Evolutionary conservation across 2,113 vertebrate species (phyloP).

Genomic region (Myodes glareolus): DNA sequence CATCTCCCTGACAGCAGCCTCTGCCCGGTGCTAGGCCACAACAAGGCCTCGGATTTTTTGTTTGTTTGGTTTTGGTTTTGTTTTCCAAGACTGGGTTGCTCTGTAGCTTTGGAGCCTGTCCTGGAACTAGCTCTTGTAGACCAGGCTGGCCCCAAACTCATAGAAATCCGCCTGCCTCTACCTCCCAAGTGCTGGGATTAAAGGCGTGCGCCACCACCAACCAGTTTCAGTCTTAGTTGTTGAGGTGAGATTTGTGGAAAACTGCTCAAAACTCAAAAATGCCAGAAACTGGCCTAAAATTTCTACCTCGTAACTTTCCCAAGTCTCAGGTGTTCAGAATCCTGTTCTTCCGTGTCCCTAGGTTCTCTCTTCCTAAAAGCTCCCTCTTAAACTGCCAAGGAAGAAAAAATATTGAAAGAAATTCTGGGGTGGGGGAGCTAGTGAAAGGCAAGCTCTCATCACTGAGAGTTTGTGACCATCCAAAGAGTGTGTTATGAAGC

Average conservation of each 20-base stretch:
- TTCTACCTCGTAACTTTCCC: neutral
- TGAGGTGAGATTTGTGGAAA: neutral
- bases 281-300: neutral
- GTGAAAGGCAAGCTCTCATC: neutral
- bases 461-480: neutral
- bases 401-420: neutral
- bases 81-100: too few relatives aligned
- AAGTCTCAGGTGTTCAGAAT: neutral
- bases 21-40: too few relatives aligned
- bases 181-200: too few relatives aligned
- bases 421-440: neutral
- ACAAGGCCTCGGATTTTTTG: neutral
- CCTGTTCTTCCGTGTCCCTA: neutral
- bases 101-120: too few relatives aligned
- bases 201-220: too few relatives aligned
- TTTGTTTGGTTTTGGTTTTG: too few relatives aligned
- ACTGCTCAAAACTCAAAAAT: neutral
- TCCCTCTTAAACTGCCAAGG: neutral
- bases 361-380: neutral
- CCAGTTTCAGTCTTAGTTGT: neutral
- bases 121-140: too few relatives aligned
- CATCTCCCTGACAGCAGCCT: neutral
- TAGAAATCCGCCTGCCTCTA: too few relatives aligned
- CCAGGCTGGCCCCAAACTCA: too few relatives aligned
- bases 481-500: neutral